Evolutionary conservation across 1,140 invertebrate species (phyloP), one percentile per base, ranked within the genome.

Genomic region (Aporrectodea caliginosa): DNA sequence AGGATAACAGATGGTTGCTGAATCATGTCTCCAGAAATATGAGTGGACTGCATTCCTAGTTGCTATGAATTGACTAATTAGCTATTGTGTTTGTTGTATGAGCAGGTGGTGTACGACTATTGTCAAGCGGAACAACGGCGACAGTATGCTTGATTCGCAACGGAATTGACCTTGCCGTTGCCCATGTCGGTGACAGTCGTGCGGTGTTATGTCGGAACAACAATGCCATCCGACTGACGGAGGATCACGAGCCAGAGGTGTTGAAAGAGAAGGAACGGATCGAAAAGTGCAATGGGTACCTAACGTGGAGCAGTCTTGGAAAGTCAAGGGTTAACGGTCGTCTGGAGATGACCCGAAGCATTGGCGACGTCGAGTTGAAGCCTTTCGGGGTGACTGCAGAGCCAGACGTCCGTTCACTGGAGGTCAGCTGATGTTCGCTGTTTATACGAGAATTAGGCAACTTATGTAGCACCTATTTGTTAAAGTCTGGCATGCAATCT

Each of bases 281-380:
- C 32, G 16, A 31, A 22, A 35, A 73, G 33, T 78, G 71, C 75
- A 76, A 76, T 2, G 75, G 75, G 27, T 43, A 32, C 14, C 31
- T 81, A 58, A 71, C 77, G 14, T 73, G 69, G 81, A 84, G 74
- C 82, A 87, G 81, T 87, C 85, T 33, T 85, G 87, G 88, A 86
- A 43, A 81, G 58, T 69, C 73, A n/a, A 31, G 80, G 32, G 88
- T 89, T 1, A 91, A 91, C 84, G 90, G 89, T 12, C 82, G 88
- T 35, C 84, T 91, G 1, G 88, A 88, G 16, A 91, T 91, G 91
- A 91, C 90, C 1, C 82, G 91, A n/a, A 91, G 90, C 83, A 85
- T 91, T 6, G 91, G 91, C 12, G 91, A 91, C 83, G 82, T 90
- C 6, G 90, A 91, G 68, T 85, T 91, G 35, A 91, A 91, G 83